Evolutionary conservation across 1,140 invertebrate species (phyloP), one percentile per base, ranked within the genome.

Genomic region (Eupristina koningsbergeri): DNA sequence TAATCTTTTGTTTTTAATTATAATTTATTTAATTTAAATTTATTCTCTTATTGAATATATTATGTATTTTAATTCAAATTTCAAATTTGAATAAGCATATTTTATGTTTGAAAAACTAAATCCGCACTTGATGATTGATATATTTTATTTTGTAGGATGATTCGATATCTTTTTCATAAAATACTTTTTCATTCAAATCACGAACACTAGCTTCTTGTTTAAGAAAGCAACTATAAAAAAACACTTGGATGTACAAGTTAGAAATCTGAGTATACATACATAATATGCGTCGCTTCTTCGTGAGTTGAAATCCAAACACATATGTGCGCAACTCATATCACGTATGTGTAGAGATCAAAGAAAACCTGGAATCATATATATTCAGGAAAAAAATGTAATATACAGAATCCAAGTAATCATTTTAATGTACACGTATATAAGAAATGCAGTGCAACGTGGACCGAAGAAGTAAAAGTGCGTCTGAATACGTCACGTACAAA

Each of bases 251-350:
- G 22, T n/a, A 26, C 3, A 58, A 29, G 29, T n/a, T 9, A 45
- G 15, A 67, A 87, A 87, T 87, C 86, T 83, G 80, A 47, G 80
- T 80, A 69, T 81, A 85, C 87, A 87, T 87, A 86, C 84, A 86
- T 87, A 87, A 87, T 86, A 85, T 64, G 41, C 19, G 63, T n/a
- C 82, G 64, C 45, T 31, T 77, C 64, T 86, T 47, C 86, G 76
- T 85, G 85, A 84, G 67, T 61, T 71, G 85, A 77, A 81, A 81
- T 47, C n/a, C 78, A 85, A 81, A 73, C 78, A 53, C 61, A 63
- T 41, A 31, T 31, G 50, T 17, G 19, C 11, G 19, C 11, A 45
- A 34, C 36, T 41, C 36, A 41, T 26, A 26, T 41, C 39, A 41
- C 36, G 36, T 41, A 26, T n/a, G 22, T 41, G 11, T 41, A 6